Evolutionary conservation across 2,888 invertebrate species (phyloP), one percentile per base, ranked within the genome.

Genomic region (Bugula neritina): DNA sequence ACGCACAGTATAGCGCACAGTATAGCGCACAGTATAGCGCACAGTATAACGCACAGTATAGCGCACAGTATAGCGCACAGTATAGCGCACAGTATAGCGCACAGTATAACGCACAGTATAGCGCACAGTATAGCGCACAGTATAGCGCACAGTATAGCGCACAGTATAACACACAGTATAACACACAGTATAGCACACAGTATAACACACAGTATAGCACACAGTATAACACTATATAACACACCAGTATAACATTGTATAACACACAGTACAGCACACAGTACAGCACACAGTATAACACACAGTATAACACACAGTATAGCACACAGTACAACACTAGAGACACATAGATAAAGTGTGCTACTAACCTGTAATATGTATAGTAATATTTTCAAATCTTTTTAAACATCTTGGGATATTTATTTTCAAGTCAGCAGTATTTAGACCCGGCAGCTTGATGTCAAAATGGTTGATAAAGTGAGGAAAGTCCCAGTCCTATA

Each of bases 401-500:
- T 83, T 81, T 29, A 85, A 80, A 74, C 80, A 84, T 75, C 77
- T 76, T 57, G 82, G 82, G 21, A 83, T 77, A 31, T 79, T 76
- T 73, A 84, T 80, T 70, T 79, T 76, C 72, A 84, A 80, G 72
- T 83, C 81, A 35, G 82, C 80, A 13, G 80, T 80, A 75, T 83
- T 83, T 74, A 86, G 76, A 70, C 87, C 87, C 34, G 86, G 86
- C 71, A 87, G 78, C 76, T 86, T 86, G 73, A 87, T 84, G 78
- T 87, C 86, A 71, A 86, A 81, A 43, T 85, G 85, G 74, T 85
- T 84, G 58, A 86, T 84, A 77, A 86, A 86, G 78, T 86, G 86
- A 21, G 87, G 87, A 74, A 87, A 87, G 78, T 87, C 87, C 87
- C 87, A 87, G 78, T 87, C 87, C 84, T 84, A 76, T 25, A 74